Evolutionary conservation across 2,797 vertebrate genomes (phyloP).

Genomic region (Cirrhinus molitorella): DNA sequence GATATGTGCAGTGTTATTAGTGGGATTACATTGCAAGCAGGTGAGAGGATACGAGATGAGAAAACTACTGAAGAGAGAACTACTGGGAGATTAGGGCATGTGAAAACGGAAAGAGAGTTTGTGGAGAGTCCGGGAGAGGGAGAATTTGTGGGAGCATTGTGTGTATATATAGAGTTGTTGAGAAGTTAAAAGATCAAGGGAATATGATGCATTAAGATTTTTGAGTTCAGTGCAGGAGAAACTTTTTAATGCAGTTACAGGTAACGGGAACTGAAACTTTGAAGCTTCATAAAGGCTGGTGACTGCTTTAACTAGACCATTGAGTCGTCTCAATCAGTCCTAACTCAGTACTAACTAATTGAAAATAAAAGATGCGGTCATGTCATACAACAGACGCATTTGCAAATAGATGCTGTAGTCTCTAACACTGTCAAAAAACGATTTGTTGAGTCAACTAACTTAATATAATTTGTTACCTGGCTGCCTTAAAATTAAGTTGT

Average conservation of each 20-base stretch:
- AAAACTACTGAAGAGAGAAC: constrained; percentile 47
- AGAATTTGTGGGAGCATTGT: constrained; percentile 7
- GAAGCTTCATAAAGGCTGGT: background rate
- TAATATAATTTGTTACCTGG: too few species aligned
- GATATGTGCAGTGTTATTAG: constrained; percentile 66
- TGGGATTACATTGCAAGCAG: constrained; percentile 52
- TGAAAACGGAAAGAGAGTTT: constrained; percentile 53
- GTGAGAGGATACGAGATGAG: constrained; percentile 59
- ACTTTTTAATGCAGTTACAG: background rate
- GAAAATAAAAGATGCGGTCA: background rate
- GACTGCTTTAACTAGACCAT: background rate
- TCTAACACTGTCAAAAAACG: too few species aligned
- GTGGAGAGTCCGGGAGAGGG: constrained; percentile 27
- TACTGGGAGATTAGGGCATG: constrained; percentile 63
- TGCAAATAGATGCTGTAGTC: background rate
- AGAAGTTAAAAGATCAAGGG: background rate
- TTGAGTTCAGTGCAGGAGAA: background rate
- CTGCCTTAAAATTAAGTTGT: too few species aligned
- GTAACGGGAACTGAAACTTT: too few species aligned
- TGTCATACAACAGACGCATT: background rate
- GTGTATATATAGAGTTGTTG: background rate
- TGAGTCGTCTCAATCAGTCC: background rate
- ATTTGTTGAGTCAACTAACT: too few species aligned
- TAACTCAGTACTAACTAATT: background rate
- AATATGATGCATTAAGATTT: background rate